A percentile compares a stretch with the other conserved stretches of the same genome.
Conservation (phyloP, 1,140 invertebrate species). For the Drosophila biarmipes region DNA sequence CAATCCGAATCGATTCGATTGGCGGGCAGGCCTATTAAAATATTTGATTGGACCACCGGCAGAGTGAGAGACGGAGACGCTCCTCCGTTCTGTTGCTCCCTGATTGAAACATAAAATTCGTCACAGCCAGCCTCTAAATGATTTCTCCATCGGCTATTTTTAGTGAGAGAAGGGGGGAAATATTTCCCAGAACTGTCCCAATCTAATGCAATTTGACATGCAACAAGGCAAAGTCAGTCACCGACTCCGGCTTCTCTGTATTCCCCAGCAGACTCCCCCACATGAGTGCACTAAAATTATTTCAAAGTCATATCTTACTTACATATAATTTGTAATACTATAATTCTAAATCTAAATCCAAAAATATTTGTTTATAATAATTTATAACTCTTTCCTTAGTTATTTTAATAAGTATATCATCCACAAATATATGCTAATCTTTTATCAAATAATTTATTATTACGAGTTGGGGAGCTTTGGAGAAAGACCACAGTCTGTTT, state of each 20-base stretch:
- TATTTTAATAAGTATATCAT: too few relatives aligned
- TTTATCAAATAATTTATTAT: too few relatives aligned
- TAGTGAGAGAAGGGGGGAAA: conserved; percentile 19
- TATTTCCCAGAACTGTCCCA: conserved; percentile 68
- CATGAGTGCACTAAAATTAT: conserved; percentile 20
- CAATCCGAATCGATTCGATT: conserved; percentile 75
- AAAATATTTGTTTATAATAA: too few relatives aligned
- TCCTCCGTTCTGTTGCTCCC: conserved; percentile 15
- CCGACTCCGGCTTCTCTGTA: conserved; percentile 34
- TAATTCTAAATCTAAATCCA: too few relatives aligned
- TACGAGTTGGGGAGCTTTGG: too few relatives aligned
- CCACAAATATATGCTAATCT: too few relatives aligned
- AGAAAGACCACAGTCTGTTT: too few relatives aligned
- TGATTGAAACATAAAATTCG: conserved; percentile 63
- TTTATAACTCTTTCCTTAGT: too few relatives aligned
- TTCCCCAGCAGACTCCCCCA: conserved; percentile 39
- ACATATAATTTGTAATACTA: too few relatives aligned
- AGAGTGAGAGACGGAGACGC: conserved; percentile 29
- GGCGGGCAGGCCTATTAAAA: conserved; percentile 72
- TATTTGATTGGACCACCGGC: conserved; percentile 77
- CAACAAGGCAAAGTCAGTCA: conserved; percentile 69
- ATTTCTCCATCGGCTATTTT: conserved; percentile 46
- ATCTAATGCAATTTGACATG: conserved; percentile 80
- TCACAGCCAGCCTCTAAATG: conserved; percentile 49
- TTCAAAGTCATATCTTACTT: background rate